These are phyloP conservation scores for Lophotriccus pileatus DNA, from an alignment of 2,797 vertebrate genomes.

Conservation along the genomic window DNA sequence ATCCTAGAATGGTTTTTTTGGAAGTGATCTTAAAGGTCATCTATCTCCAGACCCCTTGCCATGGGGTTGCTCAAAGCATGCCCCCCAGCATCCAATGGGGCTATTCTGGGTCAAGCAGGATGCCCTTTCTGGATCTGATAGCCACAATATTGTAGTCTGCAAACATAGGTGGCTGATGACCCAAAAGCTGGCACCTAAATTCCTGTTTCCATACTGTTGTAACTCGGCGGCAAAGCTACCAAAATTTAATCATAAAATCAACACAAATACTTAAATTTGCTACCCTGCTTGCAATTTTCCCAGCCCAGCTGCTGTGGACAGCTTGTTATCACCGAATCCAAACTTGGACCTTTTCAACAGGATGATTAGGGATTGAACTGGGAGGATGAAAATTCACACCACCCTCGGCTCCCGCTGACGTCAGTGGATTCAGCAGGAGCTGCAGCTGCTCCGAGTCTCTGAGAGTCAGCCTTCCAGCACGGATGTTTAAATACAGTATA, in stretches of 20 bases:
- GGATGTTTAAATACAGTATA: neutral
- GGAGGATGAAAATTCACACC: constrained; percentile 9
- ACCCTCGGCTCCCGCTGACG: neutral
- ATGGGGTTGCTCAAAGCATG: neutral
- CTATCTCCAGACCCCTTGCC: neutral
- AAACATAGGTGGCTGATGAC: neutral
- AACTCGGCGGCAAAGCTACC: neutral
- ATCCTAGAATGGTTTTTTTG: neutral
- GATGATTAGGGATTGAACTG: neutral
- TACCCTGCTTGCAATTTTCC: neutral
- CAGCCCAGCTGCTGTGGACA: neutral
- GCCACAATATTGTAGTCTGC: neutral
- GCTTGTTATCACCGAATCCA: neutral
- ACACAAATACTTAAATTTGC: neutral
- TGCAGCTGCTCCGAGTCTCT: neutral
- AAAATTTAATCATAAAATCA: neutral
- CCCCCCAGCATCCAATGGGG: neutral
- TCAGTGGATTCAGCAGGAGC: constrained; percentile 1
- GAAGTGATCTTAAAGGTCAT: neutral
- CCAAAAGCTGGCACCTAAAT: neutral
- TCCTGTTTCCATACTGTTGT: neutral
- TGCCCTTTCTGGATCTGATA: neutral
- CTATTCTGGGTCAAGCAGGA: neutral
- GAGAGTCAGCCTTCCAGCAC: neutral
- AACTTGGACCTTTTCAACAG: neutral